Percentiles rank a stretch among this genome's conserved stretches.
These are phyloP conservation scores for Rotaria socialis DNA, from an alignment of 2,888 invertebrate genomes.

Conservation along the genomic window DNA sequence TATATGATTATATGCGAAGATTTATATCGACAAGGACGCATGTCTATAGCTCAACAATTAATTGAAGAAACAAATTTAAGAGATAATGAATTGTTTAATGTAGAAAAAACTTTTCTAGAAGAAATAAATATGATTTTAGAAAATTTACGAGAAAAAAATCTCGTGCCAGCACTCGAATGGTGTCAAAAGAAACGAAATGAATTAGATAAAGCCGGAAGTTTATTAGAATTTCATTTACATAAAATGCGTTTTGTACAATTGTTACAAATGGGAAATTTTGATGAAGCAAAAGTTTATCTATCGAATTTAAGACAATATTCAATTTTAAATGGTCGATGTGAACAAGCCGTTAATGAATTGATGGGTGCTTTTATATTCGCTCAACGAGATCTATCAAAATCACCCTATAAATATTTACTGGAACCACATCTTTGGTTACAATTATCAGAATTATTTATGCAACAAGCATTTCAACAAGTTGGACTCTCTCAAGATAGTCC, in stretches of 20 bases:
- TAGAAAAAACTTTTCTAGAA: slow-evolving; percentile 35
- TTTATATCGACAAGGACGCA: slow-evolving; percentile 39
- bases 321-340: slow-evolving; percentile 32
- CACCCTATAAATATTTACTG: slow-evolving; percentile 41
- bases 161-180: slow-evolving; percentile 42
- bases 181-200: slow-evolving; percentile 39
- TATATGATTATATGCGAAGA: slow-evolving; percentile 44
- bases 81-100: slow-evolving; percentile 35
- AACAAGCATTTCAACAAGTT: slow-evolving; percentile 43
- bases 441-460: slow-evolving; percentile 40
- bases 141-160: slow-evolving; percentile 41
- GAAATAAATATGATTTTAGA: slow-evolving; percentile 41
- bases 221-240: slow-evolving; percentile 45
- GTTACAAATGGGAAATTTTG: slow-evolving; percentile 29
- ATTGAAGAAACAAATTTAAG: slow-evolving; percentile 37
- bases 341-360: slow-evolving; percentile 41
- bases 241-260: slow-evolving; percentile 41
- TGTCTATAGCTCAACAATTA: slow-evolving; percentile 38
- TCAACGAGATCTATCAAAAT: slow-evolving; percentile 26
- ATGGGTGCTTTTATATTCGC: slow-evolving; percentile 44
- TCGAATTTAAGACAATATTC: slow-evolving; percentile 42
- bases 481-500: slow-evolving; percentile 45
- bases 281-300: not conserved
- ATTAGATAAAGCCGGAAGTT: slow-evolving; percentile 27
- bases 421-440: slow-evolving; percentile 42